Evolutionary conservation across 2,797 vertebrate genomes (phyloP), one percentile per base, ranked within the genome.

Genomic region (Syngnathus rostellatus): DNA sequence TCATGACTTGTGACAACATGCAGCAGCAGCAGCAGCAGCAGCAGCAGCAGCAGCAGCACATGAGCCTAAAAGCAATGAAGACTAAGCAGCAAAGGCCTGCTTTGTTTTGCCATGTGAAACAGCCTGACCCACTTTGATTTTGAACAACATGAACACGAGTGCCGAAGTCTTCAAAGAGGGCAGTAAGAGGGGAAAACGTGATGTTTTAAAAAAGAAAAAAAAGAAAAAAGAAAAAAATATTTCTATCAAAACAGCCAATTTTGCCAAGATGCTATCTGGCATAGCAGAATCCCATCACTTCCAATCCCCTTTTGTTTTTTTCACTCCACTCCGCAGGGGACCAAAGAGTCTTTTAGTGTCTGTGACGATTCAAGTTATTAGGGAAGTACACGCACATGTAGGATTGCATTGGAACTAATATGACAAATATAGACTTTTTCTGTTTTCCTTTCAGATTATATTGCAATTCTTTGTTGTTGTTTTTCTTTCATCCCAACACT

Each of bases 31-130:
- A 17, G 9, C 9, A 17, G 45, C 11, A 71, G 64, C 71, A 41
- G 43, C 43, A 37, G 62, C 25, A 10, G 9, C 9, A 17, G 9
- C 4, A 17, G 45, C 11, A 71, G 64, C 71, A 41, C 5, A 12
- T 61, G 39, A 21, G 59, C 55, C 70, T 9, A 31, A 51, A 17
- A 73, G 70, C 76, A 63, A 66, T 79, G 69, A 71, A 71, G 67
- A 72, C 80, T 82, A 68, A 68, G 64, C 77, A 70, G 73, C 72
- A 64, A 50, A 76, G 50, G 38, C 73, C 70, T 54, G 64, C 69
- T 86, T 63, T 81, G 76, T 87, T 90, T 88, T 83, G 66, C 73
- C 77, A 55, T 59, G 77, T 89, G 87, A 83, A 79, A 82, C 65
- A 84, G 87, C 70, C 72, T 89, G 69, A 69, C 69, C 50, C 41